Evolutionary conservation across 2,797 vertebrate species (phyloP).

Genomic region (Phoebastria nigripes): DNA sequence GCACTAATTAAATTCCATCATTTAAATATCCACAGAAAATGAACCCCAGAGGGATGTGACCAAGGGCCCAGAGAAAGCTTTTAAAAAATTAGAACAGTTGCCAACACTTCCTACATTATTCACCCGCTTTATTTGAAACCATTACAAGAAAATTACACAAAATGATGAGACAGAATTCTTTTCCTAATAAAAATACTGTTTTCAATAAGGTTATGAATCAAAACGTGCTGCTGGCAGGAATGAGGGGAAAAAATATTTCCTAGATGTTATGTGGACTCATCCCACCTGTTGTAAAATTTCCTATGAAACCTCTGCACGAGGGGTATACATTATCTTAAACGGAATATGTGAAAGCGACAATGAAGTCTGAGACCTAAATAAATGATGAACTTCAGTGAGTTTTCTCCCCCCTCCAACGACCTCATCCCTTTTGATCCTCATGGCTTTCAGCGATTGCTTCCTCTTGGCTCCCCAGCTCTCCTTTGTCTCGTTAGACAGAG

Average conservation of each 20-base stretch:
- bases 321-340: fast-evolving
- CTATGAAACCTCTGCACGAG: no score
- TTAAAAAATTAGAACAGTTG: not conserved
- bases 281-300: not conserved
- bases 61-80: not conserved
- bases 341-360: fast-evolving
- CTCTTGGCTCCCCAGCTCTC: not conserved
- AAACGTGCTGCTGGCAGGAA: not conserved
- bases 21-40: not conserved
- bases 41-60: not conserved
- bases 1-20: not conserved
- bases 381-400: not conserved
- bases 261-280: not conserved
- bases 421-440: not conserved
- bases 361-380: not conserved
- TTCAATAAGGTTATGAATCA: not conserved
- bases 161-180: not conserved
- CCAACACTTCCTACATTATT: not conserved
- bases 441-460: not conserved
- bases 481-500: not conserved
- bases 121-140: not conserved
- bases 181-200: not conserved
- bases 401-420: not conserved
- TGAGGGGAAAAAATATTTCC: not conserved
- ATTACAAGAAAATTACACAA: not conserved